phyloP scores from a whole-genome alignment of 2,113 vertebrate species.

The Mustelus asterias region DNA sequence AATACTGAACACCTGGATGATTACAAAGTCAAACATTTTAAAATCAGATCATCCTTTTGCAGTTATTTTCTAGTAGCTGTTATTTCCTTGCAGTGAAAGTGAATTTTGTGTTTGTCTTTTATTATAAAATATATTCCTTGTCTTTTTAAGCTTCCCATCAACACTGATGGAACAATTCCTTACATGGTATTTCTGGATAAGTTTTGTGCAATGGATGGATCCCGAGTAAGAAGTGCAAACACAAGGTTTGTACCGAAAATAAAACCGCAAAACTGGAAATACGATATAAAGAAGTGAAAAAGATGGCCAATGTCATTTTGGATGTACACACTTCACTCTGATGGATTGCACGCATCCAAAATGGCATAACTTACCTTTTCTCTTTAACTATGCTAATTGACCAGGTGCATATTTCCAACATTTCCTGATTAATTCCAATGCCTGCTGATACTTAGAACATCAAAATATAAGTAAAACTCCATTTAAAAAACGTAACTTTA shows the following conservation, averaged over 20 bases:
- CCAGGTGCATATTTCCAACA: not conserved
- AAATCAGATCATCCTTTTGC: not conserved
- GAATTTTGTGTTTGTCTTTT: not conserved
- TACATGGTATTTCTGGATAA: conserved; percentile 42
- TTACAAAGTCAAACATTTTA: not conserved
- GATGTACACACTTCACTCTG: not conserved
- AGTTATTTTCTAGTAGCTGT: not conserved
- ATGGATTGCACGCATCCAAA: not conserved
- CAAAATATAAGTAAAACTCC: not conserved
- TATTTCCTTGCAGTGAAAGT: not conserved
- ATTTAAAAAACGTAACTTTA: not conserved
- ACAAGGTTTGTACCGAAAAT: conserved; percentile 37
- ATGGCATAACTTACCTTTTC: not conserved
- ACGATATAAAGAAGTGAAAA: not conserved
- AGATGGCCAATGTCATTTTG: not conserved
- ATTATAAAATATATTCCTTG: not conserved
- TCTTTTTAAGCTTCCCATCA: conserved; percentile 42
- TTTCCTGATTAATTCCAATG: not conserved
- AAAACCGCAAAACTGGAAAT: not conserved
- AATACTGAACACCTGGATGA: not conserved
- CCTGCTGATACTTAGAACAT: too few species aligned
- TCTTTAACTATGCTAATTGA: not conserved
- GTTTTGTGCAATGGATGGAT: conserved; percentile 35
- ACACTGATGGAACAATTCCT: conserved; percentile 35
- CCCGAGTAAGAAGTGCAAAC: not conserved